Evolutionary conservation across 2,888 invertebrate species (phyloP), one percentile per base, ranked within the genome.

Genomic region (Lottia scabra): DNA sequence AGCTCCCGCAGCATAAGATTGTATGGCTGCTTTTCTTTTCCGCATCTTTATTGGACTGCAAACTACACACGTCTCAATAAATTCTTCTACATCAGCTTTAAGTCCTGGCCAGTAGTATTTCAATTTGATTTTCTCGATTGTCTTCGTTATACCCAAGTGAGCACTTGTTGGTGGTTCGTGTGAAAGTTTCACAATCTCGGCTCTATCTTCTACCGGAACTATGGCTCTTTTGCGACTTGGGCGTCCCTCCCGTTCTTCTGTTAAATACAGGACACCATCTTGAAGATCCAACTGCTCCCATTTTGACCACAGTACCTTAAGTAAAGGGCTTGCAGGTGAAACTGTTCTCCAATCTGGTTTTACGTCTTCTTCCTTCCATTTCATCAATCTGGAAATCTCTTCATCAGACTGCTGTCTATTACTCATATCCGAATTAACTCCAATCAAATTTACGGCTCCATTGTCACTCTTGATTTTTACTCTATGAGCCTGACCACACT

Each of bases 71-170:
- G 63, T 23, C 16, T 23, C 19, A 15, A 48, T 45, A 27, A 43
- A 70, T 27, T 63, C 13, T 15, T 48, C 46, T 8, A 74, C 63
- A 27, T 68, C 48, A 16, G 19, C 38, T 56, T 43, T 44, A n/a
- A 73, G 26, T n/a, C 43, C n/a, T 8, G 65, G 62, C 70, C 72
- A 69, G 45, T 38, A 68, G 63, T 44, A 27, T 43, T 70, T 45
- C 13, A 70, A 56, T 5, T 43, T 30, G 10, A 70, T 43, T 63
- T 44, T 63, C 15, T 19, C n/a, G 15, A 27, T 48, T 6, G 48
- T 48, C 19, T 48, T 48, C 5, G 48, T 48, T 8, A 48, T 19
- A 8, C 48, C 48, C 19, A 48, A 16, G 16, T 48, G 12, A 5
- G 48, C 48, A 48, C 48, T 48, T n/a, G 48, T 6, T 48, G 48